Evolutionary conservation across 2,113 vertebrate genomes (phyloP).

Genomic region (Pelmatolapia mariae): DNA sequence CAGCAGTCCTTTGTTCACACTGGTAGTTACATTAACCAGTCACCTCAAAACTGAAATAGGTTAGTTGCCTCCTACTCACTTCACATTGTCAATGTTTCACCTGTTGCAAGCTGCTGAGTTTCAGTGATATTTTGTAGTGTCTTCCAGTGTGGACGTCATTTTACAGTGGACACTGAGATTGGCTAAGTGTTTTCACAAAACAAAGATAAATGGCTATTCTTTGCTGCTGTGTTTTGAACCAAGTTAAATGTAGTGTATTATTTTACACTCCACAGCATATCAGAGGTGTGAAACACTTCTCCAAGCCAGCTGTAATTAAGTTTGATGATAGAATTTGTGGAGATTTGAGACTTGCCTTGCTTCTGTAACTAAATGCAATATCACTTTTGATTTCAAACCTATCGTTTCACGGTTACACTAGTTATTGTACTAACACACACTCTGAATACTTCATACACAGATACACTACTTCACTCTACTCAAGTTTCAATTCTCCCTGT

Average conservation of each 20-base stretch:
- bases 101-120: background rate
- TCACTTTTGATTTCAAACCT: background rate
- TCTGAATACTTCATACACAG: background rate
- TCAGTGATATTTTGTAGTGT: background rate
- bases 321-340: background rate
- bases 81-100: background rate
- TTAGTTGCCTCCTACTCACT: background rate
- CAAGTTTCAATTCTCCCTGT: background rate
- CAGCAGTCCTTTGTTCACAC: background rate
- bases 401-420: background rate
- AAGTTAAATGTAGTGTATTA: background rate
- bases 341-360: background rate
- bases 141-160: background rate
- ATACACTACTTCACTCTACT: background rate
- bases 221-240: background rate
- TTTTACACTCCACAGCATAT: background rate
- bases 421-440: background rate
- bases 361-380: background rate
- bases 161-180: background rate
- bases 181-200: background rate
- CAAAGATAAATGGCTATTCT: background rate
- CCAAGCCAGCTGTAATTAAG: background rate
- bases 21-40: background rate
- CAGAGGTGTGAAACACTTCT: background rate
- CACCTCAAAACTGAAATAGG: background rate